Evolutionary conservation across 2,797 vertebrate species (phyloP).

Genomic region (Peromyscus aztecus): DNA sequence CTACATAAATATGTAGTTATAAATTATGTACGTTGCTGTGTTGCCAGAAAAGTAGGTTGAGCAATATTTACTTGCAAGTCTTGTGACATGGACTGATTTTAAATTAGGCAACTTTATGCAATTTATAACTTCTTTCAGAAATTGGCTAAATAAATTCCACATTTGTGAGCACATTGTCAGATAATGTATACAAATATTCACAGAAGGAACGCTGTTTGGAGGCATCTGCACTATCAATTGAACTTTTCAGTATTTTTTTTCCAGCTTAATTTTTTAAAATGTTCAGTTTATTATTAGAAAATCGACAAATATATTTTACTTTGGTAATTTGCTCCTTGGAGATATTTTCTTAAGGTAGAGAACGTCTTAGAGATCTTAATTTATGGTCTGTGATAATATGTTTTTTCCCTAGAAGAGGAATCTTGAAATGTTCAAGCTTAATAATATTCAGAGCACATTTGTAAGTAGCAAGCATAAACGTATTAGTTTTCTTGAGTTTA

Average conservation of each 20-base stretch:
- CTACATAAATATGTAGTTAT: background rate
- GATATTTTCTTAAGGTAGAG: background rate
- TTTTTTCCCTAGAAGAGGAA: slow-evolving; percentile 7
- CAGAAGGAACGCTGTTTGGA: background rate
- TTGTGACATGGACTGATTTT: background rate
- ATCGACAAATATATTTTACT: background rate
- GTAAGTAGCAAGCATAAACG: background rate
- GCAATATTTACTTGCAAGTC: background rate
- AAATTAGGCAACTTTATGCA: slow-evolving; percentile 29
- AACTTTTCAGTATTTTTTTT: background rate
- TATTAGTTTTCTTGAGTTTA: slow-evolving; percentile 44
- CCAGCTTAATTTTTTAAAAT: background rate
- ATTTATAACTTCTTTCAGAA: background rate
- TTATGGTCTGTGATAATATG: background rate
- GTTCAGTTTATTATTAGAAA: background rate
- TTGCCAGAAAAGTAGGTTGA: slow-evolving; percentile 8
- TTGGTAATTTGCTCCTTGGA: background rate
- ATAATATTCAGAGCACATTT: background rate
- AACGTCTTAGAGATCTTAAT: background rate
- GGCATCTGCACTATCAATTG: background rate
- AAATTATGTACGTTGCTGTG: background rate
- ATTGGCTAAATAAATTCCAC: slow-evolving; percentile 9
- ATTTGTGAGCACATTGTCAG: background rate
- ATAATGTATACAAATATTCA: slow-evolving; percentile 18
- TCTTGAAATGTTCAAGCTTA: background rate